phyloP scores from a whole-genome alignment of 2,113 vertebrate genomes.

The Cnemophilus loriae region DNA sequence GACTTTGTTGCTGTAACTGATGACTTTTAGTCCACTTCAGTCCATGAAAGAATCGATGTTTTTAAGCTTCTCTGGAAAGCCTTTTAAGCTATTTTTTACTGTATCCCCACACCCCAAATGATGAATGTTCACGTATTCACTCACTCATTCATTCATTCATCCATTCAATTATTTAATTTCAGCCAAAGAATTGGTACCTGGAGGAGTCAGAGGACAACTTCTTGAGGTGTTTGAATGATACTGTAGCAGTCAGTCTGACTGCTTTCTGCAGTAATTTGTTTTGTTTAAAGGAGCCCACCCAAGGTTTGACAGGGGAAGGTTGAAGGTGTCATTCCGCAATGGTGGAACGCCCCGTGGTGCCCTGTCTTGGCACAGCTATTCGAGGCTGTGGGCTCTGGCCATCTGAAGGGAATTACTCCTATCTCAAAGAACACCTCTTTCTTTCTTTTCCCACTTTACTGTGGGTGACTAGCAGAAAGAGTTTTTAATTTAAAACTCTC shows the following conservation, averaged over 20 bases:
- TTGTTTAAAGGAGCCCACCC: background rate
- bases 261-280: background rate
- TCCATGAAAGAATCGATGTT: background rate
- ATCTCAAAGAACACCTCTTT: background rate
- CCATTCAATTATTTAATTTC: background rate
- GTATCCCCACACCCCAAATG: accelerated
- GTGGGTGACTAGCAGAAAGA: background rate
- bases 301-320: background rate
- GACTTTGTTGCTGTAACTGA: background rate
- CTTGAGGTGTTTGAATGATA: background rate
- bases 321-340: background rate
- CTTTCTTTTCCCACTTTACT: background rate
- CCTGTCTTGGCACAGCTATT: background rate
- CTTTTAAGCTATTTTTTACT: background rate
- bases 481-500: background rate
- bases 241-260: background rate
- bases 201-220: background rate
- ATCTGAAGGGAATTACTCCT: background rate
- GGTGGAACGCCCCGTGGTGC: background rate
- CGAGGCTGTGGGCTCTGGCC: background rate
- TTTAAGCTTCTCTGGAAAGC: background rate
- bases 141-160: background rate
- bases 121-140: background rate
- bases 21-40: background rate
- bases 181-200: background rate